Conservation (phyloP, 2,888 invertebrate species). For the Pegoplata infirma region DNA sequence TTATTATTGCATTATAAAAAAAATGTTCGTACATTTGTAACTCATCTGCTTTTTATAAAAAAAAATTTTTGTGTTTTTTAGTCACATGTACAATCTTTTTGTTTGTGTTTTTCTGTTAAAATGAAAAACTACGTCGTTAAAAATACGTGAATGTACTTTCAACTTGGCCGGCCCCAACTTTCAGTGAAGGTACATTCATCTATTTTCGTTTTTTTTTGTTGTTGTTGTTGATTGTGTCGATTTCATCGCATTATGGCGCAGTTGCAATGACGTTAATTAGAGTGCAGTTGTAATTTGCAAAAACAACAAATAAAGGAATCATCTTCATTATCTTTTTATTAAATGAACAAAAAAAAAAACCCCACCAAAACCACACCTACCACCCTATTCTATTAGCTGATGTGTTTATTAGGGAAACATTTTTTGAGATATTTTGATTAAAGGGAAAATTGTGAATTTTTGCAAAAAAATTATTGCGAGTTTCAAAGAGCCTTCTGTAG, state of each 20-base stretch:
- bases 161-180: background rate
- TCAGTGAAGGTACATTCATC: background rate
- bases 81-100: conserved; percentile 38
- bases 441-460: too few species aligned
- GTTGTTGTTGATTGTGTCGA: background rate
- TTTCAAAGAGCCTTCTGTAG: too few species aligned
- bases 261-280: conserved; percentile 64
- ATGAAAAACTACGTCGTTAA: conserved; percentile 34
- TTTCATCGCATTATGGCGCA: conserved; percentile 40
- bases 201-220: background rate
- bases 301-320: conserved; percentile 57
- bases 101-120: background rate
- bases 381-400: background rate
- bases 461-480: too few species aligned
- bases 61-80: background rate
- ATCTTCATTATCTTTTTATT: conserved; percentile 34
- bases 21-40: conserved; percentile 14
- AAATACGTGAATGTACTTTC: conserved; percentile 14
- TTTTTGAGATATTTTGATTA: too few species aligned
- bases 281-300: conserved; percentile 61
- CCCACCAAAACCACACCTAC: conserved; percentile 5
- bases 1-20: too few species aligned
- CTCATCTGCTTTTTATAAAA: conserved; percentile 17
- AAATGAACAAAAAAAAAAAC: too few species aligned
- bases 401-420: too few species aligned